Percentiles rank a stretch among this genome's conserved stretches.
Conservation (phyloP, 2,888 invertebrate species). For the Thymelicus sylvestris region DNA sequence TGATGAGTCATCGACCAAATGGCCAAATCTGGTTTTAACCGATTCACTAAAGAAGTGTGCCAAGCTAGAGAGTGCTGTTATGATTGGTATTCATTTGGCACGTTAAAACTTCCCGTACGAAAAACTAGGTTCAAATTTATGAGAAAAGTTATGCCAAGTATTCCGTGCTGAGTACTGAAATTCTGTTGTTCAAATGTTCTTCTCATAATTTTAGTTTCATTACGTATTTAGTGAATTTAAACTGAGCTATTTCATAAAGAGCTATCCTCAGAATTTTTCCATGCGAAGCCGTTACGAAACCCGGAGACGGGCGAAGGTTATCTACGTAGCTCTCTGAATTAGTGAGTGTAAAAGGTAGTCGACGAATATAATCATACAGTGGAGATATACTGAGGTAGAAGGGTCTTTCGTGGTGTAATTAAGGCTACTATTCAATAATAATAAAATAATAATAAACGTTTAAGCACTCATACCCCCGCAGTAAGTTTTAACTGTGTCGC, state of each 20-base stretch:
- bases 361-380: background rate
- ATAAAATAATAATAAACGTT: too few relatives aligned
- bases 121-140: slow-evolving; percentile 21
- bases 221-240: slow-evolving; percentile 4
- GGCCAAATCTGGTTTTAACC: slow-evolving; percentile 18
- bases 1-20: slow-evolving; percentile 25
- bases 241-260: background rate
- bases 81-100: slow-evolving; percentile 33
- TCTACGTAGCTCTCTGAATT: background rate
- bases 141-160: slow-evolving; percentile 12
- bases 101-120: slow-evolving; percentile 17
- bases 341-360: background rate
- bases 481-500: too few relatives aligned
- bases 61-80: slow-evolving; percentile 17
- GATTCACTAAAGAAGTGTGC: slow-evolving; percentile 17
- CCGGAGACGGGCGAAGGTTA: background rate
- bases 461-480: too few relatives aligned
- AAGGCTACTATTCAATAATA: too few relatives aligned
- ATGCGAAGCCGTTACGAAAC: background rate
- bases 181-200: slow-evolving; percentile 4
- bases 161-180: slow-evolving; percentile 4
- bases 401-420: too few relatives aligned
- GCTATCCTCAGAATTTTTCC: background rate
- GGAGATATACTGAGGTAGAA: background rate
- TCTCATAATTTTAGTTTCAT: slow-evolving; percentile 4